Percentiles rank a stretch among this genome's conserved stretches.
These are phyloP conservation scores for Scaptomyza reducta DNA, from an alignment of 2,888 invertebrate species.

Conservation along the genomic window DNA sequence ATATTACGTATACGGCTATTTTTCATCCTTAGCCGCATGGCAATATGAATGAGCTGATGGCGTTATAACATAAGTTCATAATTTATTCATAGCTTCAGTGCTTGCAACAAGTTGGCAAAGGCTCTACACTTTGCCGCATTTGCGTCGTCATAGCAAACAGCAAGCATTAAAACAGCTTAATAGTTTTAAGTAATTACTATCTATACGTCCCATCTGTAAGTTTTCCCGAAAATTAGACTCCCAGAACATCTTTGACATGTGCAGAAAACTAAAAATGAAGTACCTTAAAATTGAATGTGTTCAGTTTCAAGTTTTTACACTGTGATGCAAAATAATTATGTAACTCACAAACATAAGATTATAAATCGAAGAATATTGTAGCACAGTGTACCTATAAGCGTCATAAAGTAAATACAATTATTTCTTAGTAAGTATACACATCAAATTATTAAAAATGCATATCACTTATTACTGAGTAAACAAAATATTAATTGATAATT, in stretches of 20 bases:
- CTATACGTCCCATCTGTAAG: background rate
- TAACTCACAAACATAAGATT: background rate
- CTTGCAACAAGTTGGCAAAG: slow-evolving; percentile 29
- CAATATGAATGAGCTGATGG: slow-evolving; percentile 39
- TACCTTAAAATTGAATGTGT: background rate
- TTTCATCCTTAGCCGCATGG: slow-evolving; percentile 32
- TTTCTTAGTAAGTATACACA: background rate
- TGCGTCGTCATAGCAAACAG: slow-evolving; percentile 16
- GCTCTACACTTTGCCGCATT: slow-evolving; percentile 6
- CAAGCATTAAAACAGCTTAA: background rate
- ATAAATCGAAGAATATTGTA: background rate
- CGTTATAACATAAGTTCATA: slow-evolving; percentile 60
- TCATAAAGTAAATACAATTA: slow-evolving; percentile 4
- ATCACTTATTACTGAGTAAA: slow-evolving; percentile 38
- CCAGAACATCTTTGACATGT: slow-evolving; percentile 2
- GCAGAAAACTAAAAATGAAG: slow-evolving; percentile 20
- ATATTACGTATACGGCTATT: slow-evolving; percentile 17
- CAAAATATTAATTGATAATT: slow-evolving; percentile 32
- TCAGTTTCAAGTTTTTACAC: background rate
- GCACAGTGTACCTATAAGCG: slow-evolving; percentile 19
- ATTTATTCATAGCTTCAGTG: slow-evolving; percentile 48
- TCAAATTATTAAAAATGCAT: background rate
- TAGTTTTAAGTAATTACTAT: slow-evolving; percentile 11
- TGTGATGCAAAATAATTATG: background rate
- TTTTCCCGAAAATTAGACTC: background rate